Percentiles rank a stretch among this genome's conserved stretches.
phyloP scores from a whole-genome alignment of 2,797 vertebrate genomes.

The Neostethus bicornis region DNA sequence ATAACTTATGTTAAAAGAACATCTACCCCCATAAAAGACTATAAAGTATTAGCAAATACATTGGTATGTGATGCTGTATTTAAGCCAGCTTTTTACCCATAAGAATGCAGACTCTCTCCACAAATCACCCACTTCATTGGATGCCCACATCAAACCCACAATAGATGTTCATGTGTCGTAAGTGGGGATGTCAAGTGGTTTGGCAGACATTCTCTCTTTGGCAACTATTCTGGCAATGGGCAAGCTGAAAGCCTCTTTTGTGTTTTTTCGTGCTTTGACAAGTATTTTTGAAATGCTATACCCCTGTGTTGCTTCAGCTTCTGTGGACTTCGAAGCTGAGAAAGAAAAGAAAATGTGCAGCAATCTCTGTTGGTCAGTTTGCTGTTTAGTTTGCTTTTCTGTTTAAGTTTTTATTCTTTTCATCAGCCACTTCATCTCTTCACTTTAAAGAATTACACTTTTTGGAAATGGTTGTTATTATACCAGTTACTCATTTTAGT shows the following conservation, averaged over 20 bases:
- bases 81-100: conserved; percentile 40
- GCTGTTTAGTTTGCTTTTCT: conserved; percentile 9
- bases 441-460: conserved; percentile 28
- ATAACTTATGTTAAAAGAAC: conserved; percentile 19
- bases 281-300: conserved; percentile 13
- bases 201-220: conserved; percentile 40
- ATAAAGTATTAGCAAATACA: conserved; percentile 35
- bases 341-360: conserved; percentile 10
- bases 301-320: conserved; percentile 3
- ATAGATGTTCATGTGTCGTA: conserved; percentile 35
- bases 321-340: conserved; percentile 16
- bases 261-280: conserved; percentile 15
- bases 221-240: conserved; percentile 27
- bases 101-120: conserved; percentile 37
- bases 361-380: conserved; percentile 33
- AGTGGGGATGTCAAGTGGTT: conserved; percentile 52
- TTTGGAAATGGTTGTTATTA: conserved; percentile 48
- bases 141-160: conserved; percentile 41
- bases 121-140: conserved; percentile 21
- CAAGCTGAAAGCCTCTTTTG: conserved; percentile 15
- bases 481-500: conserved; percentile 54
- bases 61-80: conserved; percentile 26
- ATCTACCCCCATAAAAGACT: conserved; percentile 26
- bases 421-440: conserved; percentile 40
- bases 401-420: conserved; percentile 25